Evolutionary conservation across 2,113 vertebrate genomes (phyloP).

Genomic region (Echinops telfairi): DNA sequence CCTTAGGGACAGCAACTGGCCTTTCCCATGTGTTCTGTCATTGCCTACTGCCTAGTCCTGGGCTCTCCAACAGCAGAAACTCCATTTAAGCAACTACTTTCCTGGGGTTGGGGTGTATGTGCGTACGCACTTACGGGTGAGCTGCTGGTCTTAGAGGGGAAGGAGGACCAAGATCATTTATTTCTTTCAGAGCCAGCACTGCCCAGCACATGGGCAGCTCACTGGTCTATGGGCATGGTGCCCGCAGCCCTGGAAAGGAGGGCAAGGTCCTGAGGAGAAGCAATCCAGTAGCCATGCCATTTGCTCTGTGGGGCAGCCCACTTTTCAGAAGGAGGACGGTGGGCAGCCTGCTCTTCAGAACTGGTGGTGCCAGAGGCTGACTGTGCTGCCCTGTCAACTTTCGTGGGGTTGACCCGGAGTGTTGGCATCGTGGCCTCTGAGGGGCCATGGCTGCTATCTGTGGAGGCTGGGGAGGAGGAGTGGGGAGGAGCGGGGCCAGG

Average conservation of each 20-base stretch:
- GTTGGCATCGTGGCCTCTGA: rapidly evolving
- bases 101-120: background rate
- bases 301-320: background rate
- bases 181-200: background rate
- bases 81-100: background rate
- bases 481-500: too few species aligned
- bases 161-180: too few species aligned
- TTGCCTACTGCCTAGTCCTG: background rate
- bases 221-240: background rate
- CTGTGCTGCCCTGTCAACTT: background rate
- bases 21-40: background rate
- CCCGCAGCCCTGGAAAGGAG: rapidly evolving
- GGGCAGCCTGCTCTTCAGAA: background rate
- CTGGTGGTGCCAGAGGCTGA: background rate
- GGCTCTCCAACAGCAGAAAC: background rate
- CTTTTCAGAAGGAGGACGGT: background rate
- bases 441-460: background rate
- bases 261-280: slow-evolving; percentile 5
- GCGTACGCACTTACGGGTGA: background rate
- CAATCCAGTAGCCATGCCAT: background rate
- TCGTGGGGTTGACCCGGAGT: background rate
- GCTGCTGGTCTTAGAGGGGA: background rate
- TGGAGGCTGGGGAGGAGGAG: background rate
- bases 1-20: too few species aligned
- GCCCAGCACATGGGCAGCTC: background rate